Base-by-base conservation (phyloP, 2,797 vertebrate genomes). In the Arnoldichthys spilopterus region DNA sequence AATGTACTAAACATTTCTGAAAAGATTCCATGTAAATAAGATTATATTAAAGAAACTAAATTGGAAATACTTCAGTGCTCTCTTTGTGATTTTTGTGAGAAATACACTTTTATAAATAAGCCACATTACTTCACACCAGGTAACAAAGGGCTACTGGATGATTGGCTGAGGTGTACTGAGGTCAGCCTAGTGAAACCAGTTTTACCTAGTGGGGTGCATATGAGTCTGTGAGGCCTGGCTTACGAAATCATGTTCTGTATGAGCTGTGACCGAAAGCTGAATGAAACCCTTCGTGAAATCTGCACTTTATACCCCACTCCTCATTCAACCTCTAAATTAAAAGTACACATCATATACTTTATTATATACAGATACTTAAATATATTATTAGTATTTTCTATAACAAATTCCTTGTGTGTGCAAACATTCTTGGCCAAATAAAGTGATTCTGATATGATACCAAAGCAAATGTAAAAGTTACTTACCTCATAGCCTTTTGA, bases 1-100 rank as follows among this genome's bases (percentile, higher is more conserved):
- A 91, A 93, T 93, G 92, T 94, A 93, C 91, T 95, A 92, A 94
- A 94, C 92, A 94, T 94, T 93, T 93, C 92, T 94, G 92, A 91
- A 91, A 89, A 90, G 91, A 90, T 93, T 91, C 88, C 81, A 82
- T 95, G 94, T 94, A 94, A 94, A 94, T 94, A 94, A 94, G 92
- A 94, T 94, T 95, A 93, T 95, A 94, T 94, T 93, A 93, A 94
- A 93, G 87, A 89, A 94, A 93, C 90, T 91, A 90, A 91, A 90
- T 93, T 92, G 88, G 91, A 93, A 90, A 87, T 87, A 89, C 26
- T 6, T 30, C 15, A 47, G 11, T 2, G 28, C 28, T 59, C 6
- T 30, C 28, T 7, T 15, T 58, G 6, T 58, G 2, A 6, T 51
- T 6, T 4, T 8, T 8, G 53, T 24, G n/a, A 22, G n/a, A 22